Conservation (phyloP, 2,888 invertebrate genomes). For the Crocallis elinguaria region DNA sequence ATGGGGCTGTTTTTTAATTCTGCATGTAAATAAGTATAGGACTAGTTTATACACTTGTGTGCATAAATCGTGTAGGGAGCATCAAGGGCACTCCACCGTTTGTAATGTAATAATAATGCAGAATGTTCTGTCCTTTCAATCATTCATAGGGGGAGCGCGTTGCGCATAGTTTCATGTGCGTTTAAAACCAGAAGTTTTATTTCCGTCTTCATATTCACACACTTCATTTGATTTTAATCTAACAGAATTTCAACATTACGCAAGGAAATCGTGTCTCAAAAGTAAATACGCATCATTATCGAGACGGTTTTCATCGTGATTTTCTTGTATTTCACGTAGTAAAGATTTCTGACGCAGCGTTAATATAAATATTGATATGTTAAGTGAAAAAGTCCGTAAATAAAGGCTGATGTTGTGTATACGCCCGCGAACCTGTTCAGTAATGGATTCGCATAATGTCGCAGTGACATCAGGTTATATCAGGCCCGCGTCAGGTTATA, state of each 20-base stretch:
- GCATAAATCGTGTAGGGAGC: conserved; percentile 73
- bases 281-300: conserved; percentile 1
- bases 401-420: conserved; percentile 44
- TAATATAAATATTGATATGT: conserved; percentile 17
- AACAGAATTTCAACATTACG: not conserved
- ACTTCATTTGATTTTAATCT: conserved; percentile 1
- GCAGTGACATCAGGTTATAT: conserved; percentile 32
- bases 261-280: not conserved
- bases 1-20: conserved; percentile 80
- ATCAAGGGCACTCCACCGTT: conserved; percentile 78
- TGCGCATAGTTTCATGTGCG: conserved; percentile 31
- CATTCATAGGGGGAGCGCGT: conserved; percentile 54
- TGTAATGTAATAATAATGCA: conserved; percentile 79
- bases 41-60: conserved; percentile 82
- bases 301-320: conserved; percentile 1
- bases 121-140: conserved; percentile 63
- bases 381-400: conserved; percentile 54
- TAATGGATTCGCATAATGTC: conserved; percentile 58
- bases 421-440: conserved; percentile 59
- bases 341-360: conserved; percentile 19
- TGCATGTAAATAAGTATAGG: conserved; percentile 82
- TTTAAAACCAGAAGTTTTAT: conserved; percentile 20
- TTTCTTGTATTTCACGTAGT: not conserved
- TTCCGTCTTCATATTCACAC: conserved; percentile 3
- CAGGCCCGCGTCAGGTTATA: conserved; percentile 54